Evolutionary conservation across 1,140 invertebrate genomes (phyloP), one percentile per base, ranked within the genome.

Genomic region (Drosophila setifemur): DNA sequence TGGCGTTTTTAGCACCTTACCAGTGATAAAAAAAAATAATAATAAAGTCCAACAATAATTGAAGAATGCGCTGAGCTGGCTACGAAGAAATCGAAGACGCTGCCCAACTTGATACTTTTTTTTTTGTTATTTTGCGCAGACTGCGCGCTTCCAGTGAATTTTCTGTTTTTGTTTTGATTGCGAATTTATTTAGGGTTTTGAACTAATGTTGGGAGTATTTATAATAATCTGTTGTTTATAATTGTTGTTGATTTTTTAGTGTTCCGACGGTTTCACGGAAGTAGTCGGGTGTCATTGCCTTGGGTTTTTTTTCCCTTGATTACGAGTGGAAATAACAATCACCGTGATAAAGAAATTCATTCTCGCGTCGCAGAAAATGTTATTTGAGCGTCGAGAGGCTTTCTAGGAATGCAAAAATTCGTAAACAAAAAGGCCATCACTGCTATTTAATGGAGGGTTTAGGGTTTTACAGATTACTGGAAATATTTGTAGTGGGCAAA

Each of bases 291-390:
- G 42, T 57, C 40, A 23, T 5, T 39, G 14, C 31, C 14, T 29
- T 40, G 40, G 28, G 19, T 55, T 44, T 42, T 53, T 39, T 54
- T 9, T n/a, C n/a, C n/a, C n/a, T n/a, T 47, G 42, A 70, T 68
- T 64, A 64, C 39, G 23, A 39, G 26, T 52, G 57, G 49, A 37
- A 76, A 76, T 72, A 58, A 72, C 43, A 66, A 29, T 64, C 58
- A 73, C 29, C 37, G 39, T 78, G 70, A 79, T 78, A 79, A 73
- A 39, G 61, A 79, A 79, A 40, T 40, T 19, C 29, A 63, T 63
- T 64, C 44, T 0, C 23, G 60, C 58, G 43, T 66, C 73, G 67
- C 45, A 67, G 25, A 67, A 64, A 31, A 2, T 1, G 18, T 23
- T 33, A 26, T 12, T 40, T 40, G 4, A 39, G 25, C 16, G n/a